phyloP scores from a whole-genome alignment of 1,140 invertebrate genomes.

The Sesamia nonagrioides region DNA sequence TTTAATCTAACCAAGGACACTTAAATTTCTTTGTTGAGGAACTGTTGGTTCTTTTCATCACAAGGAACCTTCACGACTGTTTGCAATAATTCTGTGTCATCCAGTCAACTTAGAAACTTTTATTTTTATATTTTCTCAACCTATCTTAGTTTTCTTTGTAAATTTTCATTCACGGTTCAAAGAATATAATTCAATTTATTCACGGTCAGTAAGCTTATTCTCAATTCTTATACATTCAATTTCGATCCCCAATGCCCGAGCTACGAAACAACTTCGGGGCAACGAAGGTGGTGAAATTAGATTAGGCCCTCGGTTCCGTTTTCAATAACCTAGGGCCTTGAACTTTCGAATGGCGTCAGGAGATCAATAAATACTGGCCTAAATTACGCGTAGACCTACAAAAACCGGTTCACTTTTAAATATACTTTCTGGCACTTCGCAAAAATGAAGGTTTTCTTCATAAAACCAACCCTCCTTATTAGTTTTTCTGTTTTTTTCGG shows the following conservation, averaged over 20 bases:
- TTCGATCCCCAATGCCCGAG: neutral
- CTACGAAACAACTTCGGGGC: neutral
- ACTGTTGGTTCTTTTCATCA: neutral
- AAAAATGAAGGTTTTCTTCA: neutral
- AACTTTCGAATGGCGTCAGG: slow-evolving; percentile 24
- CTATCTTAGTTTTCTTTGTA: neutral
- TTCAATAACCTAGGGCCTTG: slow-evolving; percentile 21
- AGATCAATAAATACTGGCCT: slow-evolving; percentile 22
- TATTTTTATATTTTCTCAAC: neutral
- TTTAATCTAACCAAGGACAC: neutral
- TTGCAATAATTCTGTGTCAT: neutral
- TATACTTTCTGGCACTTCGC: neutral
- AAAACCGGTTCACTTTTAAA: neutral
- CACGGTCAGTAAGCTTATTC: neutral
- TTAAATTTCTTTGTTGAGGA: neutral
- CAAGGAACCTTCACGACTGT: neutral
- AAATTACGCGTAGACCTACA: neutral
- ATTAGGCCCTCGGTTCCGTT: slow-evolving; percentile 29
- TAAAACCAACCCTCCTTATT: neutral
- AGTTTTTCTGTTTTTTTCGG: neutral
- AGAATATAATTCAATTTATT: slow-evolving; percentile 2
- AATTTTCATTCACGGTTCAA: neutral
- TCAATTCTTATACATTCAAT: neutral
- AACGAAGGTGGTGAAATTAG: slow-evolving; percentile 18
- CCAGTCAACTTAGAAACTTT: neutral